phyloP scores from a whole-genome alignment of 1,140 invertebrate species.

The Agrypnia vestita region DNA sequence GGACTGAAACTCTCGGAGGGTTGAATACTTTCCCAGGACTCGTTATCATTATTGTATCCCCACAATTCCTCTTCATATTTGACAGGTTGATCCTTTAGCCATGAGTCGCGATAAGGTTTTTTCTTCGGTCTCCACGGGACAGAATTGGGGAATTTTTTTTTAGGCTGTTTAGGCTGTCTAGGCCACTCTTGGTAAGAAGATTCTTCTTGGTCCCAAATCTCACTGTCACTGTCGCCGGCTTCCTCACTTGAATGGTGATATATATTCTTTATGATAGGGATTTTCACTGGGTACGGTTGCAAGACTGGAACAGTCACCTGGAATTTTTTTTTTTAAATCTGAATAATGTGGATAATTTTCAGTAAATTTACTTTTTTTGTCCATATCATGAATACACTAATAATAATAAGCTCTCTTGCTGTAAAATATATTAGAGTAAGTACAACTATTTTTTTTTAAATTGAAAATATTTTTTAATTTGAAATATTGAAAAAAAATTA shows the following conservation, averaged over 20 bases:
- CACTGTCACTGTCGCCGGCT: slow-evolving; percentile 58
- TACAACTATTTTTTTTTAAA: not conserved
- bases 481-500: too few species aligned
- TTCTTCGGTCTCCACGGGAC: slow-evolving; percentile 6
- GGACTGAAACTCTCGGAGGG: not conserved
- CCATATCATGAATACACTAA: too few species aligned
- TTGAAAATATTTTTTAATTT: too few species aligned
- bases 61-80: not conserved
- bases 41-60: slow-evolving; percentile 1
- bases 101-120: not conserved
- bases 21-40: not conserved
- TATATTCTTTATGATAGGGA: slow-evolving; percentile 78
- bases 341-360: too few species aligned
- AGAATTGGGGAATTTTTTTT: not conserved
- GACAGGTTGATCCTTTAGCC: not conserved
- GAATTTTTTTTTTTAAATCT: not conserved
- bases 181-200: slow-evolving; percentile 25
- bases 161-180: not conserved
- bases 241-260: slow-evolving; percentile 65
- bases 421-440: not conserved
- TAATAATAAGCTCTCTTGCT: too few species aligned
- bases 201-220: slow-evolving; percentile 62
- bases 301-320: slow-evolving; percentile 76
- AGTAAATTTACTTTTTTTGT: too few species aligned
- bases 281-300: slow-evolving; percentile 78